These are phyloP conservation scores for Apamea epomidion DNA, from an alignment of 2,888 invertebrate species.

Conservation along the genomic window DNA sequence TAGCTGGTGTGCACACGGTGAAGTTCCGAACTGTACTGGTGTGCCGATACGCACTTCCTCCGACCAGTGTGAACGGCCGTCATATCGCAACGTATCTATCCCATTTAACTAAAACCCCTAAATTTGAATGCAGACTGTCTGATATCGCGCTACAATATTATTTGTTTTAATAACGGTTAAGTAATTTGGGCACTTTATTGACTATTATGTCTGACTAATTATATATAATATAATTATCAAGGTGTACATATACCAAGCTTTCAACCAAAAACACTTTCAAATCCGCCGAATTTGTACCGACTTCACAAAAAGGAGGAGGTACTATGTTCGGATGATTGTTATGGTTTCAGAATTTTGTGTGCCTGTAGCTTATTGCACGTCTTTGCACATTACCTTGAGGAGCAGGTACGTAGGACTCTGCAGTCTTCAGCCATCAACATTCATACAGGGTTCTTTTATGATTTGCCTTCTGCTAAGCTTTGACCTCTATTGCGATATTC, in stretches of 20 bases:
- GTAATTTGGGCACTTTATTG: background rate
- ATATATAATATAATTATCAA: background rate
- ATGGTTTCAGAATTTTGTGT: background rate
- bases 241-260: background rate
- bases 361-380: background rate
- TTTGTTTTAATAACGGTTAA: slow-evolving; percentile 37
- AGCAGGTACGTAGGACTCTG: background rate
- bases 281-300: background rate
- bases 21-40: slow-evolving; percentile 69
- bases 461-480: background rate
- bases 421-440: background rate
- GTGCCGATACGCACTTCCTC: slow-evolving; percentile 78
- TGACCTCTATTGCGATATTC: background rate
- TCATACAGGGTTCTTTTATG: background rate
- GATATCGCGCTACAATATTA: slow-evolving; percentile 50
- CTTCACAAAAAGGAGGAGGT: too few species aligned
- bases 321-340: too few species aligned
- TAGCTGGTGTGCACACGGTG: slow-evolving; percentile 62
- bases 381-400: background rate
- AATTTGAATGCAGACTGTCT: slow-evolving; percentile 66
- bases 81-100: slow-evolving; percentile 76
- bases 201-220: background rate
- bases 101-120: slow-evolving; percentile 73
- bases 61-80: slow-evolving; percentile 81
- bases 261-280: background rate